Percentiles rank a stretch among this genome's conserved stretches.
Evolutionary conservation across 2,797 vertebrate genomes (phyloP).

Genomic region (Macroramphosus scolopax): DNA sequence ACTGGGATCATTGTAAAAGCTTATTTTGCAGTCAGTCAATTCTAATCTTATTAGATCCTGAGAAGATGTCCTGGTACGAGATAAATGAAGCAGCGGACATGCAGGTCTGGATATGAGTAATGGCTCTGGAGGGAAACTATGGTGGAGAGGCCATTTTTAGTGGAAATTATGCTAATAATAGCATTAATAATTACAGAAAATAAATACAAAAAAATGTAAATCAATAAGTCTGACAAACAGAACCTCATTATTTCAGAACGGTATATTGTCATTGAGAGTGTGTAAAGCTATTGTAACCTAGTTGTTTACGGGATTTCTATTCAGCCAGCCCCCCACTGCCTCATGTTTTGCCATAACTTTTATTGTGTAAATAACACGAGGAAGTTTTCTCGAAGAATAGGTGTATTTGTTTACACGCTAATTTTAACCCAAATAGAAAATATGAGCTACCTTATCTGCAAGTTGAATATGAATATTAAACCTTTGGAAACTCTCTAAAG

Average conservation of each 20-base stretch:
- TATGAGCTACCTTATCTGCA: constrained; percentile 11
- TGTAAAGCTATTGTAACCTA: neutral
- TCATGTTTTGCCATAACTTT: constrained; percentile 31
- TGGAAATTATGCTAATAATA: constrained; percentile 65
- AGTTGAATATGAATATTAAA: constrained; percentile 17
- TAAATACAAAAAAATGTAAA: constrained; percentile 2
- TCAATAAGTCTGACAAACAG: neutral
- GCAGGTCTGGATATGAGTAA: constrained; percentile 72
- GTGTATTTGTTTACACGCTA: constrained; percentile 32
- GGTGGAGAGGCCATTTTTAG: constrained; percentile 52
- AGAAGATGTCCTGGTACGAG: constrained; percentile 67
- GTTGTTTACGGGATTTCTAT: constrained; percentile 3
- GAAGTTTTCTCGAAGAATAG: constrained; percentile 28
- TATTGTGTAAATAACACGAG: constrained; percentile 3
- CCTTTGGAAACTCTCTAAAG: neutral
- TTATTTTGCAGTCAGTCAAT: constrained; percentile 75
- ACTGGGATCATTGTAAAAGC: constrained; percentile 70
- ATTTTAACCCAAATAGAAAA: constrained; percentile 34
- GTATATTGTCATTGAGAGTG: constrained; percentile 3
- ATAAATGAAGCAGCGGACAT: constrained; percentile 57
- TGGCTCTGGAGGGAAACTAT: constrained; percentile 48
- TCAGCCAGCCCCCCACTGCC: constrained; percentile 1
- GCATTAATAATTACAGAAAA: constrained; percentile 22
- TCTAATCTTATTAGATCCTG: constrained; percentile 73
- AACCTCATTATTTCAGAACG: constrained; percentile 5